Evolutionary conservation across 2,888 invertebrate species (phyloP), one percentile per base, ranked within the genome.

Genomic region (Harpalus rufipes): DNA sequence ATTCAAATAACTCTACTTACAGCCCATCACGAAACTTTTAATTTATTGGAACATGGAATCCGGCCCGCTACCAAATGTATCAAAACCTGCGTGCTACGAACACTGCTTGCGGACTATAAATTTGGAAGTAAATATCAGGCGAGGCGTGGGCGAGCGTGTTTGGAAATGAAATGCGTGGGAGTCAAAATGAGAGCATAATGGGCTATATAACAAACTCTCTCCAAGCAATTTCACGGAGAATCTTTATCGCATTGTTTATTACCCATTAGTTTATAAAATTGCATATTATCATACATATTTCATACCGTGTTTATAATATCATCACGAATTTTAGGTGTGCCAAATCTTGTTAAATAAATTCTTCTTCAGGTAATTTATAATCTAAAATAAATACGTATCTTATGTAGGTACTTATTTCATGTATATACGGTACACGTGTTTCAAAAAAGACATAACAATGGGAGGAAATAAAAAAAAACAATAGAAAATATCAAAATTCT

Each of bases 31-130:
- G 32, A 59, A 18, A 61, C 12, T 59, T 41, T 51, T 72, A 72
- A 74, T 74, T 74, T 74, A 74, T 74, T 51, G 44, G 14, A 74
- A 74, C 74, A 74, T 51, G 51, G n/a, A 74, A 74, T 44, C 8
- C 1, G n/a, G 44, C 10, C 21, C 44, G 74, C 74, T 74, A 74
- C 74, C 74, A 74, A 74, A 74, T 74, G 74, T 51, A 74, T 74
- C 74, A 74, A 74, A 74, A 44, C 21, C 51, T 74, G 44, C 74
- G 79, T 80, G 79, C 58, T 56, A 78, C 25, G 68, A 80, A 80
- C 59, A 58, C 25, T 61, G 61, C 61, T 74, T 56, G 79, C 79
- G 16, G 59, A n/a, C 59, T 59, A 80, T 80, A 80, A 80, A 80
- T 80, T 32, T 80, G 79, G 61, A 80, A 61, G 16, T 80, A 80